Evolutionary conservation across 2,797 vertebrate genomes (phyloP).

Genomic region (Manis javanica): DNA sequence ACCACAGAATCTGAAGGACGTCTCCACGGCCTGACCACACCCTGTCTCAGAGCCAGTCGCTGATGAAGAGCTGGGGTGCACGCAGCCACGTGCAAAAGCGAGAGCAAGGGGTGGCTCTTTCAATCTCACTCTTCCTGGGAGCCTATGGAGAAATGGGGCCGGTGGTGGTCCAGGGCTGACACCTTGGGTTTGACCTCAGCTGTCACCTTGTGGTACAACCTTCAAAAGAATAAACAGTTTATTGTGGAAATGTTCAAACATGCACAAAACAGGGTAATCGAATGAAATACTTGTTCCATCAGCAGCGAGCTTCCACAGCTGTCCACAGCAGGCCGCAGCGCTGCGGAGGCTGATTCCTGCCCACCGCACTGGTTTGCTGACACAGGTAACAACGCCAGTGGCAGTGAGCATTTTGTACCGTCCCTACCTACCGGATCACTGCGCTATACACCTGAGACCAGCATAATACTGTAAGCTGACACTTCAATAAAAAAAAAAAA

Average conservation of each 20-base stretch:
- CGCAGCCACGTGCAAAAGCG: neutral
- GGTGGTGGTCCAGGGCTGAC: rapidly evolving
- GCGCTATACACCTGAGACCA: too few relatives aligned
- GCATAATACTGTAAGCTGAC: too few relatives aligned
- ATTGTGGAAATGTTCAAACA: neutral
- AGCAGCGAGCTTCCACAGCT: rapidly evolving
- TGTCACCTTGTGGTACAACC: neutral
- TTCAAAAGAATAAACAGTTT: neutral
- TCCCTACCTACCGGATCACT: too few relatives aligned
- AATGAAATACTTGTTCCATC: rapidly evolving
- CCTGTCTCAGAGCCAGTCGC: rapidly evolving
- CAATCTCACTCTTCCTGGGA: too few relatives aligned
- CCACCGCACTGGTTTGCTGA: too few relatives aligned
- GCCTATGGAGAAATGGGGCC: rapidly evolving
- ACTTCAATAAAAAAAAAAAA: too few relatives aligned
- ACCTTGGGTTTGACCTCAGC: rapidly evolving
- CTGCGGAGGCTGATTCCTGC: too few relatives aligned
- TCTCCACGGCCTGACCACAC: too few relatives aligned
- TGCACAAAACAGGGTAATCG: rapidly evolving
- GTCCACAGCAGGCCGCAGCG: too few relatives aligned
- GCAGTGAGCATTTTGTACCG: too few relatives aligned
- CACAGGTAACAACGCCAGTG: too few relatives aligned
- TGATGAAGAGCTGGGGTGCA: too few relatives aligned
- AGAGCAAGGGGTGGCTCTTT: neutral
- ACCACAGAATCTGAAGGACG: neutral